Evolutionary conservation across 2,113 vertebrate species (phyloP).

Genomic region (Empidonax traillii): DNA sequence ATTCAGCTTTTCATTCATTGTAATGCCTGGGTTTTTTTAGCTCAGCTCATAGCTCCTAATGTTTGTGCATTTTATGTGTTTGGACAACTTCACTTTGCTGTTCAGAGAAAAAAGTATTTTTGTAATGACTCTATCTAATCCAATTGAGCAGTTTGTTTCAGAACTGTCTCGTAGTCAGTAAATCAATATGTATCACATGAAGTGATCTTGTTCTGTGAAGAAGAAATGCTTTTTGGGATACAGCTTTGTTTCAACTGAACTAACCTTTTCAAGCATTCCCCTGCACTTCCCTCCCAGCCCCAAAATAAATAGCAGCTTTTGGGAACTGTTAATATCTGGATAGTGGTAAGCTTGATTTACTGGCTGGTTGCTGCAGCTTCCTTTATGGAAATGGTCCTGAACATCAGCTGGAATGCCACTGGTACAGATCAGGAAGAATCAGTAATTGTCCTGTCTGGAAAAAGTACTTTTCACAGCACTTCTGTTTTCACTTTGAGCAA

Average conservation of each 20-base stretch:
- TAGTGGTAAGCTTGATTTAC: not conserved
- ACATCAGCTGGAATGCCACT: not conserved
- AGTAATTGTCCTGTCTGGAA: not conserved
- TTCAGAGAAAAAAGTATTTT: not conserved
- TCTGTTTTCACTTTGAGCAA: not conserved
- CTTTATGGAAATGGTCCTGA: not conserved
- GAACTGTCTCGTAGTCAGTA: not conserved
- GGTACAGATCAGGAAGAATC: not conserved
- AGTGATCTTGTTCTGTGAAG: not conserved
- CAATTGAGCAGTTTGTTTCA: constrained; percentile 16
- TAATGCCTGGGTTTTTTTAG: not conserved
- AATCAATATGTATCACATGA: not conserved
- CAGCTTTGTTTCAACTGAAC: not conserved
- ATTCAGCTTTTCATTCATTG: not conserved
- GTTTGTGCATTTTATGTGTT: not conserved
- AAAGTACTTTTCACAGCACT: not conserved
- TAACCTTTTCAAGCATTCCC: not conserved
- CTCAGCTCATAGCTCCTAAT: not conserved
- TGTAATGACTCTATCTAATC: constrained; percentile 17
- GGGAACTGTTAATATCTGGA: not conserved
- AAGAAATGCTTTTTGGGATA: not conserved
- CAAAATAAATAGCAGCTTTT: not conserved
- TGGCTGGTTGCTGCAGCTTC: not conserved
- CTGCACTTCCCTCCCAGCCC: not conserved
- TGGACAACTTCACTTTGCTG: not conserved